A percentile compares a stretch with the other conserved stretches of the same genome.
These are phyloP conservation scores for Phrynocephalus versicolor DNA, from an alignment of 2,113 vertebrate genomes.

Conservation along the genomic window DNA sequence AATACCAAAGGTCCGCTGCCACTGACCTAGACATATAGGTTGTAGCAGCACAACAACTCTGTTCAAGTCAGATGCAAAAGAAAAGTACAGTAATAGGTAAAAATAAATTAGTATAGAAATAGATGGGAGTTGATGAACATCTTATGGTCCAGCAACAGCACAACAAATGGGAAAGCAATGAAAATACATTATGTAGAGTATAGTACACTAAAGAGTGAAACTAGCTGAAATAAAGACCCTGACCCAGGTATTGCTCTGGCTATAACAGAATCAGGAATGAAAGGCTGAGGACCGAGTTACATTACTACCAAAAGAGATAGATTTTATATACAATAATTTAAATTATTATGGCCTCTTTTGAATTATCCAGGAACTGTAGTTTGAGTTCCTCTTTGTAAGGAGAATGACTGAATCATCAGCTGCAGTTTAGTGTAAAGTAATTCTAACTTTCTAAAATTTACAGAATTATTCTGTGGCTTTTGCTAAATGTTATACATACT, in stretches of 20 bases:
- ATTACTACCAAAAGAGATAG: background rate
- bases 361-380: background rate
- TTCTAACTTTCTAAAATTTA: background rate
- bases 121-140: constrained; percentile 19
- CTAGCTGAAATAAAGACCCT: background rate
- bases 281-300: background rate
- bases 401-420: too few relatives aligned
- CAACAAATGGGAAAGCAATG: background rate
- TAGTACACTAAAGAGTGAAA: background rate
- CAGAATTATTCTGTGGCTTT: background rate
- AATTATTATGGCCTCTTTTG: background rate
- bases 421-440: background rate
- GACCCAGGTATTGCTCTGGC: background rate
- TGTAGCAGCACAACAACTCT: background rate
- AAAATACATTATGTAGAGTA: background rate
- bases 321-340: background rate
- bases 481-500: background rate
- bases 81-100: background rate
- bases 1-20: too few relatives aligned
- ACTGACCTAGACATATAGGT: background rate
- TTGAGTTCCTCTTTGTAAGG: background rate
- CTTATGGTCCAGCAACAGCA: constrained; percentile 29
- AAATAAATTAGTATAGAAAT: background rate
- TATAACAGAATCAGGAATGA: background rate
- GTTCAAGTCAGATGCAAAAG: constrained; percentile 28